Evolutionary conservation across 2,888 invertebrate genomes (phyloP).

Genomic region (Helicoverpa assulta): DNA sequence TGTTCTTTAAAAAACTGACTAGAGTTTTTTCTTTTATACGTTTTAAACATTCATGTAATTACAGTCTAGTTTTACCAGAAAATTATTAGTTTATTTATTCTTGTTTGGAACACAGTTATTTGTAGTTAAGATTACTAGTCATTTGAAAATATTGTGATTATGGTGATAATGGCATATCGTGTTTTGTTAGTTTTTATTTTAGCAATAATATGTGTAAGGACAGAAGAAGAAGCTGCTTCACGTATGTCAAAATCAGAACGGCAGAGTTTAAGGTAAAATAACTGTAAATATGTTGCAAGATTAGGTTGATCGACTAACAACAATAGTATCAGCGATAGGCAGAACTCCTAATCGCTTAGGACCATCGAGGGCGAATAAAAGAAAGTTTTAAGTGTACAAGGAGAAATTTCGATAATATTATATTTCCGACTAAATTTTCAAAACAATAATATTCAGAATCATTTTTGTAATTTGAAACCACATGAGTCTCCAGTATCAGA

Average conservation of each 20-base stretch:
- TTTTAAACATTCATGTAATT: slow-evolving; percentile 31
- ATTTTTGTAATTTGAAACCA: too few species aligned
- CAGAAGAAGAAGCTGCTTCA: slow-evolving; percentile 79
- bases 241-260: slow-evolving; percentile 92
- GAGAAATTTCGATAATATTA: neutral
- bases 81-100: slow-evolving; percentile 31
- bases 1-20: slow-evolving; percentile 25
- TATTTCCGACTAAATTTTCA: neutral
- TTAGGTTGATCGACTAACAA: slow-evolving; percentile 8
- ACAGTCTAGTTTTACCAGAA: slow-evolving; percentile 29
- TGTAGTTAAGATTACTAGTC: slow-evolving; percentile 68
- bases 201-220: slow-evolving; percentile 82
- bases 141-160: slow-evolving; percentile 76
- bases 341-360: slow-evolving; percentile 4
- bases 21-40: slow-evolving; percentile 39
- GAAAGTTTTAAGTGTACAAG: slow-evolving; percentile 1
- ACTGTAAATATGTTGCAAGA: neutral
- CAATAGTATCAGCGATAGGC: neutral
- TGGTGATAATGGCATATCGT: slow-evolving; percentile 83
- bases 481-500: too few species aligned
- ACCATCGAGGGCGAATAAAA: neutral
- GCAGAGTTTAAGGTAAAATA: slow-evolving; percentile 91
- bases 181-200: slow-evolving; percentile 83
- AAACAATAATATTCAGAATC: too few species aligned
- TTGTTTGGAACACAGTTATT: slow-evolving; percentile 29